Evolutionary conservation across 2,888 invertebrate species (phyloP), one percentile per base, ranked within the genome.

Genomic region (Luperina nickerlii): DNA sequence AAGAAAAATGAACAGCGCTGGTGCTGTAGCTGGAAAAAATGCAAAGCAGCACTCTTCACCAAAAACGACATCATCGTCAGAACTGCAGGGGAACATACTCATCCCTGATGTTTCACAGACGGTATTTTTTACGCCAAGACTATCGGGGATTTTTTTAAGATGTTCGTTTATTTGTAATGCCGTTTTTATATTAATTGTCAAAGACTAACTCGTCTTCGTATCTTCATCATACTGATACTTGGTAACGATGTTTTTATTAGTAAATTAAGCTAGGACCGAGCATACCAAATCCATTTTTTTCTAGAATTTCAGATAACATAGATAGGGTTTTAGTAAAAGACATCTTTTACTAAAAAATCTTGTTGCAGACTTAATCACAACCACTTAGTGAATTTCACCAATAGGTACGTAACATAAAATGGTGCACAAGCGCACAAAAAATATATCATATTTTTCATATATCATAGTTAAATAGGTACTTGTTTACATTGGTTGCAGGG

Each of bases 41-140:
- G 94, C 79, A 90, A 87, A 0, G 94, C 94, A 4, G 82, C 87
- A 1, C 76, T 94, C 38, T 88, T 81, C 77, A 94, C 93, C 5
- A 83, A 89, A 73, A 70, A 91, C 1, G 92, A 94, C 72, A 80
- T 94, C 3, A 94, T 94, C 45, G 82, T 91, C 3, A 88, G 76
- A 67, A 93, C 94, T 27, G 72, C 57, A 8, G 86, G 90, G 13
- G 94, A 93, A 75, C 94, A 94, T 79, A 91, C 87, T 42, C 94
- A 94, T 87, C 79, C 82, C 27, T 88, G 76, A 79, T 42, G 18
- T 62, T 48, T 74, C 62, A 71, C 45, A 42, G 32, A 18, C 11
- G 18, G 15, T 24, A 15, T 63, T 48, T 15, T 32, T 54, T 20
- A 48, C 5, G 15, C 15, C 20, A 32, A 51, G 24, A 66, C 32